Base-by-base conservation (phyloP, 2,797 vertebrate genomes). In the Sphaeramia orbicularis region DNA sequence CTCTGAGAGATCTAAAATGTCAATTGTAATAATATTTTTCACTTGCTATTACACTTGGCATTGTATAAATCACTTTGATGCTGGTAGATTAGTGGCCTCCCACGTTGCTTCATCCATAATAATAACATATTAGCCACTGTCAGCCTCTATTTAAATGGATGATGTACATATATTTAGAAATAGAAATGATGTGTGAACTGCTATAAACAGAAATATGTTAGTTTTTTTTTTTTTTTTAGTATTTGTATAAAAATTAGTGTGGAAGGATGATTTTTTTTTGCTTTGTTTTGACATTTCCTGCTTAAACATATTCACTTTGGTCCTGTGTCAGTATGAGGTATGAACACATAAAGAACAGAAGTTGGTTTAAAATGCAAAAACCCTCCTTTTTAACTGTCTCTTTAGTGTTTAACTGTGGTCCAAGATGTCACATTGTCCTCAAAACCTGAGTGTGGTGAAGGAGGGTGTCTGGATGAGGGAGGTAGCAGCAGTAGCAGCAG, bases 41-140 rank as follows among this genome's bases (percentile, higher is more conserved):
- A 40, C 30, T 50, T 42, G 58, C 59, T 63, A 12, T 55, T 66
- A 54, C 43, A 63, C 40, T 44, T 64, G 48, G 50, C 57, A 51
- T 71, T 55, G 51, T 75, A 47, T 61, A 70, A 79, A 77, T 75
- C 60, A 56, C 32, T 69, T 14, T 57, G 79, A 79, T 81, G 56
- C 52, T 54, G 58, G 43, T 44, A 75, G 67, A 76, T 76, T 62
- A 66, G 41, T 71, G 56, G 82, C 74, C 58, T 47, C 82, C 63
- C 62, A 60, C 48, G 10, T 10, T 16, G 12, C 49, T 63, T 38
- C 69, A 60, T 74, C 50, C 43, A 43, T 58, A 64, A 61, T 42
- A 15, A 32, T 51, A 36, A 15, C 15, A 48, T 54, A 14, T 56
- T 37, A 7, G 6, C 48, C 24, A 38, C 9, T 48, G 15, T 32